Percentiles rank a stretch among this genome's conserved stretches.
phyloP scores from a whole-genome alignment of 2,797 vertebrate species.

The Meda fulgida region DNA sequence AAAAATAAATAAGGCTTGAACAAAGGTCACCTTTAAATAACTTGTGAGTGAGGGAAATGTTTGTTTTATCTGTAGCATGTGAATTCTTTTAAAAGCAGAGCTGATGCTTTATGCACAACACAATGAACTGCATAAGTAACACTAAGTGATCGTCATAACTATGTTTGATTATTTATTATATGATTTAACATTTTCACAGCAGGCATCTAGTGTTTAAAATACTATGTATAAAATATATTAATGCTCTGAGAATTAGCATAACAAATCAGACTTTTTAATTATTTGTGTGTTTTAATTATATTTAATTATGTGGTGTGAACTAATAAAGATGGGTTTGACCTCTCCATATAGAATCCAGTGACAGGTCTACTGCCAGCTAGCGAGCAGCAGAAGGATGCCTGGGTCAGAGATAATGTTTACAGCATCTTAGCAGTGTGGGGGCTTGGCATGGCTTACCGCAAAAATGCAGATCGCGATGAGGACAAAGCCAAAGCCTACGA shows the following conservation, averaged over 20 bases:
- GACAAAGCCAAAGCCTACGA: slow-evolving; percentile 99
- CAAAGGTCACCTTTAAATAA: slow-evolving; percentile 75
- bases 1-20: slow-evolving; percentile 69
- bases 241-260: neutral
- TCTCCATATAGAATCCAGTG: slow-evolving; percentile 86
- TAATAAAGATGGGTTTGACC: slow-evolving; percentile 15
- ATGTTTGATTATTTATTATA: neutral
- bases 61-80: slow-evolving; percentile 38
- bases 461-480: slow-evolving; percentile 96
- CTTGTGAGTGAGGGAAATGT: slow-evolving; percentile 24
- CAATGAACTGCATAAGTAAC: neutral
- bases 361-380: slow-evolving; percentile 93
- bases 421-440: slow-evolving; percentile 96
- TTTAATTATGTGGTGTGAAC: neutral
- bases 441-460: slow-evolving; percentile 97
- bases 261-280: neutral
- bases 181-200: neutral
- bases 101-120: neutral
- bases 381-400: slow-evolving; percentile 90
- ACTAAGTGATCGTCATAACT: neutral
- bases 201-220: neutral
- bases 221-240: neutral
- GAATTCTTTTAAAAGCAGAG: slow-evolving; percentile 5
- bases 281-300: no score
- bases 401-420: slow-evolving; percentile 98